These are phyloP conservation scores for Drosophila gaucha DNA, from an alignment of 2,888 invertebrate species.

Conservation along the genomic window DNA sequence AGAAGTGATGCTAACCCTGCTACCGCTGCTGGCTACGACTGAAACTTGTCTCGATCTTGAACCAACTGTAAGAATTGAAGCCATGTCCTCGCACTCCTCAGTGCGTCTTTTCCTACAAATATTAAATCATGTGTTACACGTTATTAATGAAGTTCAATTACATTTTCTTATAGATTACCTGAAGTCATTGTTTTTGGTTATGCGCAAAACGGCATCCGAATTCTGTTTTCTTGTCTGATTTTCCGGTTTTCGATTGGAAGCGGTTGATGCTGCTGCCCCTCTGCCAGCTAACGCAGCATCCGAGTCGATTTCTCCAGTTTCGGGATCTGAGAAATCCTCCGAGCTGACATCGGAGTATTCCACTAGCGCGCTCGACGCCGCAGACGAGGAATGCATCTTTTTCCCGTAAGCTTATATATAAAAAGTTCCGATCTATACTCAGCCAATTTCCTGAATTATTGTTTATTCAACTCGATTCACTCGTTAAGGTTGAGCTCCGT, in stretches of 20 bases:
- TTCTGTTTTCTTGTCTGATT: conserved; percentile 48
- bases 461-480: conserved; percentile 9
- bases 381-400: conserved; percentile 72
- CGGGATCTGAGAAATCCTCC: conserved; percentile 94
- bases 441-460: conserved; percentile 6
- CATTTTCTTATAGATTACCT: conserved; percentile 54
- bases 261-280: conserved; percentile 15
- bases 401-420: conserved; percentile 12
- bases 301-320: conserved; percentile 93
- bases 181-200: conserved; percentile 63
- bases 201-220: conserved; percentile 45
- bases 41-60: conserved; percentile 53
- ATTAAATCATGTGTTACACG: too few species aligned
- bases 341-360: conserved; percentile 97
- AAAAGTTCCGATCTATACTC: conserved; percentile 4
- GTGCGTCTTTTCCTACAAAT: conserved; percentile 67
- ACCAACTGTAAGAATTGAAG: conserved; percentile 26
- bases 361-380: conserved; percentile 75
- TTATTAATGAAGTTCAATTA: neutral
- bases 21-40: conserved; percentile 49
- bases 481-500: conserved; percentile 7
- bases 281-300: conserved; percentile 54
- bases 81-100: conserved; percentile 67
- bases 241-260: conserved; percentile 50
- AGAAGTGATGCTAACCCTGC: conserved; percentile 43